These are phyloP conservation scores for Cairina moschata DNA, from an alignment of 2,113 vertebrate species.

Conservation along the genomic window DNA sequence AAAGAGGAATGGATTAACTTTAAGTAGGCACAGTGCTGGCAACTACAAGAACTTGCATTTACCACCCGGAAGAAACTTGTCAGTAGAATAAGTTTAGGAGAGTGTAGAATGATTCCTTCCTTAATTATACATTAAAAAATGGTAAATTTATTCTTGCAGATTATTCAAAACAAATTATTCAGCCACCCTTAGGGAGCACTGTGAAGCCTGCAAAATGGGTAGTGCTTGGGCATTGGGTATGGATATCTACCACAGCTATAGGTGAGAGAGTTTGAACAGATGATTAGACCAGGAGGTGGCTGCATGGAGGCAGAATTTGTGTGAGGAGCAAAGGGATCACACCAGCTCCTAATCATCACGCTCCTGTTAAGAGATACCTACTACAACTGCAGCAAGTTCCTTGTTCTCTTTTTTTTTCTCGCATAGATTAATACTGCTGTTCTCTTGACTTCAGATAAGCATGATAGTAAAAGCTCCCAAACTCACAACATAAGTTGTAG, in stretches of 20 bases:
- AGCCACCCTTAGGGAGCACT: not conserved
- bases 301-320: not conserved
- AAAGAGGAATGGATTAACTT: constrained; percentile 15
- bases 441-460: not conserved
- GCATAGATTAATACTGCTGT: rapidly evolving
- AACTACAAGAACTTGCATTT: not conserved
- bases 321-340: not conserved
- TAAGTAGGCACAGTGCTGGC: not conserved
- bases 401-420: not conserved
- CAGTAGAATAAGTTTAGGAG: not conserved
- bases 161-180: constrained; percentile 25
- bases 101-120: not conserved
- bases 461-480: not conserved
- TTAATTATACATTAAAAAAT: constrained; percentile 47
- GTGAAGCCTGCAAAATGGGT: not conserved
- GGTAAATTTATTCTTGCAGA: constrained; percentile 27
- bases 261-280: not conserved
- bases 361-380: not conserved
- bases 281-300: not conserved
- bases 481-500: not conserved
- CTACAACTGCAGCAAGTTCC: rapidly evolving
- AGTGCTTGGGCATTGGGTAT: not conserved
- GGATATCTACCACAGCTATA: not conserved
- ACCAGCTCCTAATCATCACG: not conserved
- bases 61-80: not conserved